A percentile compares a stretch with the other conserved stretches of the same genome.
Evolutionary conservation across 2,888 invertebrate species (phyloP).

Genomic region (Zootermopsis nevadensis): DNA sequence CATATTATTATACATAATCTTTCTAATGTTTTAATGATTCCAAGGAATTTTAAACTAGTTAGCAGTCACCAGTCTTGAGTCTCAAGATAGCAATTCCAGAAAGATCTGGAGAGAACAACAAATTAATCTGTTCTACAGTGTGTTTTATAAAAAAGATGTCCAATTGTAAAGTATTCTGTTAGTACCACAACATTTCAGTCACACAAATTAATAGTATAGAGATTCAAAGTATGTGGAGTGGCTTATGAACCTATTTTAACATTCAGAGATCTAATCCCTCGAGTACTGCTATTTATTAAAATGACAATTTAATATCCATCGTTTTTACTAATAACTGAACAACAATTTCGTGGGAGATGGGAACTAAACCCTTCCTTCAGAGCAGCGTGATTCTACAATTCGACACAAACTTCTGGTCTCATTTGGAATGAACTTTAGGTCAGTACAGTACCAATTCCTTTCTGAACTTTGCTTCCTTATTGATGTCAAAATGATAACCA

Average conservation of each 20-base stretch:
- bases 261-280: not conserved
- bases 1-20: no score
- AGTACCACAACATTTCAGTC: no score
- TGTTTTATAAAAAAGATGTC: no score
- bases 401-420: not conserved
- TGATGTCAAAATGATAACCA: constrained; percentile 7
- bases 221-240: not conserved
- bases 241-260: not conserved
- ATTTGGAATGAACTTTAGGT: not conserved
- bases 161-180: no score
- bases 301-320: not conserved
- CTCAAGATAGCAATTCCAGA: no score
- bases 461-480: not conserved
- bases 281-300: not conserved
- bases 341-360: constrained; percentile 20
- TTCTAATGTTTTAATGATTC: no score
- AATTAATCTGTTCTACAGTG: no score
- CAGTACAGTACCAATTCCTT: constrained; percentile 1
- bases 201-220: no score
- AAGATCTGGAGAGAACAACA: no score
- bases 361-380: constrained; percentile 4
- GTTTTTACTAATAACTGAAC: not conserved
- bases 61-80: no score
- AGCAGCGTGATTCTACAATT: constrained; percentile 11
- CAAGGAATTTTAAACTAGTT: no score